Base-by-base conservation (phyloP, 2,113 vertebrate species). In the Melanerpes formicivorus region DNA sequence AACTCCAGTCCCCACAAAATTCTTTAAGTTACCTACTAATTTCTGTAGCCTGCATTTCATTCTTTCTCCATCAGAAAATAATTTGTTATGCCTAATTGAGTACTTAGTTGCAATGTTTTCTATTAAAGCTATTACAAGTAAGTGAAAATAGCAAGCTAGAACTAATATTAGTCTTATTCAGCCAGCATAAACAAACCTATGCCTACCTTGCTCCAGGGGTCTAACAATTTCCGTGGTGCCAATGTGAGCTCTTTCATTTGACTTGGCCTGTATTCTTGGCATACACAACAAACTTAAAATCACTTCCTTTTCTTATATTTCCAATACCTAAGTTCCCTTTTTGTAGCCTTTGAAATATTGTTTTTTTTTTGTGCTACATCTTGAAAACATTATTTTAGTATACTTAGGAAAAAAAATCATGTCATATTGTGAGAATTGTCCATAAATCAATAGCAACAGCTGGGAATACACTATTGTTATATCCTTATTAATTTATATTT, bases 41-140 rank as follows among this genome's bases (percentile, higher is more conserved):
- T 93, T 84, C 58, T 95, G 65, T 65, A 69, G 65, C 27, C 77
- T 71, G 17, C 1, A 1, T 74, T 95, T 86, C 5, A 1, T 54
- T 83, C 62, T 86, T 69, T 91, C 30, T 54, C 67, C 27, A 72
- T 3, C 23, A 83, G 50, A 91, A 86, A 67, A 78, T 69, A 90
- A 93, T 95, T 86, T 88, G 65, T 86, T 91, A 78, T 54, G 44
- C 54, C 82, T 95, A 86, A 93, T 94, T 94, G 19, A 50, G 73
- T 86, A 86, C 64, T 91, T 74, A 91, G 48, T 64, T 78, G 65
- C 77, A 69, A n/a, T 72, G 67, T 67, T 88, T 77, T 88, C 48
- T 75, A 64, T 73, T 71, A 74, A 80, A 85, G 55, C 46, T 74
- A 93, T 67, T 32, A 64, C 18, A 70, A 59, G 42, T 74, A 95